These are phyloP conservation scores for Cabera pusaria DNA, from an alignment of 2,888 invertebrate species.

Conservation along the genomic window DNA sequence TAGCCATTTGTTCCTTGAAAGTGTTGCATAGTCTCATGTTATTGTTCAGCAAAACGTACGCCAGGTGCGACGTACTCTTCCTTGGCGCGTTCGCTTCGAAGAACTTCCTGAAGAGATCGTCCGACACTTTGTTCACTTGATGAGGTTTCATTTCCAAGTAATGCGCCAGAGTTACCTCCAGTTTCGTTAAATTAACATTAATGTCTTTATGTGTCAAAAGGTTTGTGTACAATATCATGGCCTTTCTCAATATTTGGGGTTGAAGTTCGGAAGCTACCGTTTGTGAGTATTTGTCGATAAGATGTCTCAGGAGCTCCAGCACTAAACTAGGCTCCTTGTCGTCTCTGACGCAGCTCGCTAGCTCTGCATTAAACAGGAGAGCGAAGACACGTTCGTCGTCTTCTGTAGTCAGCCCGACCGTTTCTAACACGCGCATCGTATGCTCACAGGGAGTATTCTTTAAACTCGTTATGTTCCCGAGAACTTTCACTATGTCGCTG, in stretches of 20 bases:
- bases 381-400: conserved; percentile 71
- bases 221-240: conserved; percentile 67
- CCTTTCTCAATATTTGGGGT: conserved; percentile 57
- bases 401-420: conserved; percentile 59
- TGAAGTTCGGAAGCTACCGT: conserved; percentile 52
- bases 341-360: conserved; percentile 60
- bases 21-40: conserved; percentile 70
- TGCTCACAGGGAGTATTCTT: conserved; percentile 57
- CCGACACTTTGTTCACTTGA: conserved; percentile 71
- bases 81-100: conserved; percentile 76
- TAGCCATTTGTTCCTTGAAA: conserved; percentile 70
- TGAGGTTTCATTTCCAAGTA: conserved; percentile 86
- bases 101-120: conserved; percentile 79
- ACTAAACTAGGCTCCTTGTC: conserved; percentile 79
- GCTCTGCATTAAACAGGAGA: conserved; percentile 58
- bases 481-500: conserved; percentile 63
- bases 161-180: conserved; percentile 80
- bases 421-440: conserved; percentile 67
- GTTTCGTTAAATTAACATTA: conserved; percentile 70
- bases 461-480: conserved; percentile 71
- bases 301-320: conserved; percentile 70
- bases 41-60: conserved; percentile 81
- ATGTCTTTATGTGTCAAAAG: conserved; percentile 64
- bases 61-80: conserved; percentile 83
- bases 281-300: conserved; percentile 73